These are phyloP conservation scores for Ellobium chinense DNA, from an alignment of 2,888 invertebrate species.

Conservation along the genomic window DNA sequence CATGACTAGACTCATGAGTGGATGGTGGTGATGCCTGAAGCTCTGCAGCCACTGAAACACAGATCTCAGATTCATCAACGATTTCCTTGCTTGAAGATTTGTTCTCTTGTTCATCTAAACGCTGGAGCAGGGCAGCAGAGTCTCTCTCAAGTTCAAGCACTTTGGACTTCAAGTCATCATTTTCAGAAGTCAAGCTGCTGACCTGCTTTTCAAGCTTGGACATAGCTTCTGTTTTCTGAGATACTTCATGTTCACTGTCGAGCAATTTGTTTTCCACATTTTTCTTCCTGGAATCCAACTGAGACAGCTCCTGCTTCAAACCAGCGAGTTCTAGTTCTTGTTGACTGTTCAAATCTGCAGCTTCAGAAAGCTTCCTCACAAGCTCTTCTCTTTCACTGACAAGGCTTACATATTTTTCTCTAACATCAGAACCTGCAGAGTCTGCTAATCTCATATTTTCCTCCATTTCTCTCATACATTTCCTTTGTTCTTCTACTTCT, in stretches of 20 bases:
- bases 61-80: conserved; percentile 22
- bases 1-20: background rate
- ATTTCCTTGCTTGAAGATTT: background rate
- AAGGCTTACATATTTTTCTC: background rate
- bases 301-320: background rate
- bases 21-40: conserved; percentile 30
- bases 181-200: background rate
- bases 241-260: background rate
- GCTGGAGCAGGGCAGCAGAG: background rate
- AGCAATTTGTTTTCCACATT: background rate
- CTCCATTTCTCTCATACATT: background rate
- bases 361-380: background rate
- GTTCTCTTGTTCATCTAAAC: background rate
- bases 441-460: background rate
- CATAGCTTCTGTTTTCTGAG: no score
- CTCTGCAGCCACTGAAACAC: background rate
- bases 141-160: background rate
- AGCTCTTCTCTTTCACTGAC: background rate
- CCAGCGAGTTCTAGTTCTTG: background rate
- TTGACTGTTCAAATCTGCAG: background rate
- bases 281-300: background rate
- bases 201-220: no score
- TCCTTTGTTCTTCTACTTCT: conserved; percentile 54
- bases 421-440: background rate
- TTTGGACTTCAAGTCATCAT: background rate